Evolutionary conservation across 1,140 invertebrate species (phyloP).

Genomic region (Danaus melanippus): DNA sequence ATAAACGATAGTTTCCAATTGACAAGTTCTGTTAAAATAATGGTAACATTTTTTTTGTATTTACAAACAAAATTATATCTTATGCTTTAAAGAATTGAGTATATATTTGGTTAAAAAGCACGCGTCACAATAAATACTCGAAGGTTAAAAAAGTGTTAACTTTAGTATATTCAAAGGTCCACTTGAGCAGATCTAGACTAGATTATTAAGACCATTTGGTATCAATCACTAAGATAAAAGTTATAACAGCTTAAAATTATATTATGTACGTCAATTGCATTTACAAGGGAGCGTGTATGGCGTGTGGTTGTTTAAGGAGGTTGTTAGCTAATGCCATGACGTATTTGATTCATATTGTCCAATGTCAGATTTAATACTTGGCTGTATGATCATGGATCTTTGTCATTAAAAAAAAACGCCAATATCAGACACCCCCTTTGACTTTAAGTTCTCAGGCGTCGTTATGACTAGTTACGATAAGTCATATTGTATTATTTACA

Average conservation of each 20-base stretch:
- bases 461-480: slow-evolving; percentile 17
- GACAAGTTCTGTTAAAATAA: not conserved
- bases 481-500: not conserved
- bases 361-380: too few species aligned
- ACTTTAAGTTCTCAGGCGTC: slow-evolving; percentile 9
- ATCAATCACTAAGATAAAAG: slow-evolving; percentile 25
- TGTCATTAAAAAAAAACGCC: not conserved
- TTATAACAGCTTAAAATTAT: slow-evolving; percentile 12
- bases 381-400: not conserved
- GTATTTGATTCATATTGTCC: not conserved
- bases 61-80: not conserved
- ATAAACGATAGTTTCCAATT: slow-evolving; percentile 2
- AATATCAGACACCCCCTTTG: not conserved
- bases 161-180: slow-evolving; percentile 16
- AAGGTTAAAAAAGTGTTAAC: slow-evolving; percentile 8
- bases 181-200: slow-evolving; percentile 39
- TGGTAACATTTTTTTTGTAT: not conserved
- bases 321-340: not conserved
- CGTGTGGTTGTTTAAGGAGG: too few species aligned
- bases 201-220: slow-evolving; percentile 44
- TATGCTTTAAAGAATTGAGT: not conserved
- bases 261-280: slow-evolving; percentile 16
- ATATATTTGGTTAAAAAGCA: too few species aligned
- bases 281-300: not conserved
- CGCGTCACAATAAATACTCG: not conserved